These are phyloP conservation scores for Butorides virescens DNA, from an alignment of 2,113 vertebrate genomes.

Conservation along the genomic window DNA sequence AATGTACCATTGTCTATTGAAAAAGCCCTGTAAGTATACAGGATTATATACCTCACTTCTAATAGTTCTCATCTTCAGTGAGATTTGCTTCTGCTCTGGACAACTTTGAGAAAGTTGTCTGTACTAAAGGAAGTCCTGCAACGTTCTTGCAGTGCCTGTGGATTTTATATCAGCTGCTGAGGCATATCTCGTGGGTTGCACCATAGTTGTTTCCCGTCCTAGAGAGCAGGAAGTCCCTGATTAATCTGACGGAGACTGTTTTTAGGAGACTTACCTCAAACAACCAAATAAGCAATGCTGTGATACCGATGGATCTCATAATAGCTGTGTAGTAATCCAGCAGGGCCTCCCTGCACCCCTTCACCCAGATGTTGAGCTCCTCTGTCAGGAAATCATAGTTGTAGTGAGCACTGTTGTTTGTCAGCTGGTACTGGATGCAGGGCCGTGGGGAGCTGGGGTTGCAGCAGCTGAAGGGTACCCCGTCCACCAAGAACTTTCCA, in stretches of 20 bases:
- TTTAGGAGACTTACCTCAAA: conserved; percentile 80
- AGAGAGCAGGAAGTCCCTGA: neutral
- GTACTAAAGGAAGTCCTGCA: neutral
- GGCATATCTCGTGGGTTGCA: neutral
- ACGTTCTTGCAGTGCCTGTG: neutral
- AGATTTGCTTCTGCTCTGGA: neutral
- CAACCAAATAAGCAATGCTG: conserved; percentile 82
- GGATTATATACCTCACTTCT: neutral
- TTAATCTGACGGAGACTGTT: neutral
- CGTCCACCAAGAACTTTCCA: conserved; percentile 83
- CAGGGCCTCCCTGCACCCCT: conserved; percentile 82
- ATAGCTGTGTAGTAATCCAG: conserved; percentile 83
- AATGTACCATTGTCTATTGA: neutral
- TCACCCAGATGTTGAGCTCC: conserved; percentile 85
- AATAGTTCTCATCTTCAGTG: neutral
- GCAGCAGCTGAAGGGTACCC: conserved; percentile 89
- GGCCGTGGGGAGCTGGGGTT: conserved; percentile 83
- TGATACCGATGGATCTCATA: conserved; percentile 82
- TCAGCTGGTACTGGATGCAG: conserved; percentile 86
- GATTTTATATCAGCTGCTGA: neutral
- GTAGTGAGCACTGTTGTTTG: conserved; percentile 86
- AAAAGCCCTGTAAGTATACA: neutral
- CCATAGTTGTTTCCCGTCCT: accelerated
- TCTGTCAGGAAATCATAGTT: conserved; percentile 83
- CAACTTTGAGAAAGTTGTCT: neutral